Conservation (phyloP, 2,113 vertebrate genomes). For the Vombatus ursinus region DNA sequence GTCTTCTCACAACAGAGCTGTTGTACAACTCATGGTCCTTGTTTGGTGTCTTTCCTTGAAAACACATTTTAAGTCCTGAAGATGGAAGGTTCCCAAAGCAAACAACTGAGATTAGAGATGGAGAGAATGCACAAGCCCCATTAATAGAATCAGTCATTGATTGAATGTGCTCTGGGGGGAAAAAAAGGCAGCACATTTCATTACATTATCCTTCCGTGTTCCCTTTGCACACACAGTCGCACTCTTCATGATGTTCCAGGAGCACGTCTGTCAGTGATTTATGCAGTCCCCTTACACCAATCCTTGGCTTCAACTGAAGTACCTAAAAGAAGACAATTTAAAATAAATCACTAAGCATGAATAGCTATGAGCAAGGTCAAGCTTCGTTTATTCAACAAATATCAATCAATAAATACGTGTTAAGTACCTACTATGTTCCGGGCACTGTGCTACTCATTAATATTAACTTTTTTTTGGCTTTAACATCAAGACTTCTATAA, state of each 20-base stretch:
- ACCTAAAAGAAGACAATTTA: constrained; percentile 85
- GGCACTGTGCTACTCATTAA: constrained; percentile 51
- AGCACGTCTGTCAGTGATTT: constrained; percentile 95
- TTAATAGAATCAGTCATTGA: constrained; percentile 80
- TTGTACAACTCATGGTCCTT: constrained; percentile 81
- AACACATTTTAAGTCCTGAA: constrained; percentile 79
- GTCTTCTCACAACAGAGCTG: constrained; percentile 82
- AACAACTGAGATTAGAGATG: constrained; percentile 85
- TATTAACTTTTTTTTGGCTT: constrained; percentile 57
- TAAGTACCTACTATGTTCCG: background rate
- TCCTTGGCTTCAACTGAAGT: constrained; percentile 93
- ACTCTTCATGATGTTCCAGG: constrained; percentile 97
- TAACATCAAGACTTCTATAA: constrained; percentile 57
- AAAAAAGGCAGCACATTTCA: constrained; percentile 40
- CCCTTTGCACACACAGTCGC: constrained; percentile 94
- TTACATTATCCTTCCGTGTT: constrained; percentile 86
- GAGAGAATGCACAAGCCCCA: constrained; percentile 80
- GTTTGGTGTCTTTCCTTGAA: constrained; percentile 78
- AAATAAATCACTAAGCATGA: constrained; percentile 11
- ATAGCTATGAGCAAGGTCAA: background rate
- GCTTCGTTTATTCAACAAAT: background rate
- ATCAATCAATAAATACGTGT: background rate
- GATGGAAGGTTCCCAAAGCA: constrained; percentile 81
- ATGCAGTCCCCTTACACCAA: constrained; percentile 89
- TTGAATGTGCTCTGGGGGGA: constrained; percentile 74